A percentile compares a stretch with the other conserved stretches of the same genome.
Evolutionary conservation across 30 jellyfish, hydroid and myxozoan species (phyloP).

Genomic region (Pseudorhiza aurosa): DNA sequence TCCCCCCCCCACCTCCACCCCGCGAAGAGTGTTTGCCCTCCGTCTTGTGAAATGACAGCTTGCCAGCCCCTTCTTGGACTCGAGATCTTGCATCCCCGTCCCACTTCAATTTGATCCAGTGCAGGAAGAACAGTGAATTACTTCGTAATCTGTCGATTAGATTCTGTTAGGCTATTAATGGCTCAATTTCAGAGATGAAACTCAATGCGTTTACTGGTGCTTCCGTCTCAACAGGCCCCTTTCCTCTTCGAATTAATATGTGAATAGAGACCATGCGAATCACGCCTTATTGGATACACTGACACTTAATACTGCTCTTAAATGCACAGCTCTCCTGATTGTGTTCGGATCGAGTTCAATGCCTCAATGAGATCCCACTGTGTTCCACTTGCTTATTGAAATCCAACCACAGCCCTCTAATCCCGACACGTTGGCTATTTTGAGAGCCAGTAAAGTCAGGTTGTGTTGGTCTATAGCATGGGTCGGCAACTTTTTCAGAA

Average conservation of each 20-base stretch:
- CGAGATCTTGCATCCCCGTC: too few relatives aligned
- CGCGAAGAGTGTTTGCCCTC: too few relatives aligned
- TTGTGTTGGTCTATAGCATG: too few relatives aligned
- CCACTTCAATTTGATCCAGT: too few relatives aligned
- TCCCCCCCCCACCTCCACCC: too few relatives aligned
- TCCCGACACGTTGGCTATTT: too few relatives aligned
- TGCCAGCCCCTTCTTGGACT: too few relatives aligned
- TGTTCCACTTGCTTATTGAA: background rate
- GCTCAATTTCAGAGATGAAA: background rate
- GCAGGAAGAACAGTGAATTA: background rate
- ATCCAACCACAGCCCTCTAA: background rate
- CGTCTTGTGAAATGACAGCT: too few relatives aligned
- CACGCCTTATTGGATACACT: slow-evolving; percentile 11
- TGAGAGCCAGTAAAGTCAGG: too few relatives aligned
- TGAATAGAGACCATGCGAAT: background rate
- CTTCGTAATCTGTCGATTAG: background rate
- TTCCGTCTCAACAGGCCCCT: slow-evolving; percentile 6
- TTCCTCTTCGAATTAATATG: background rate
- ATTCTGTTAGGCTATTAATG: background rate
- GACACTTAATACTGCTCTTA: slow-evolving; percentile 13
- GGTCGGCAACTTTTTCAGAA: too few relatives aligned
- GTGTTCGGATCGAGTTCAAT: background rate
- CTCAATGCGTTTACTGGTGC: background rate
- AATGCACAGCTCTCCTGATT: background rate
- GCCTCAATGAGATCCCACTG: background rate